These are phyloP conservation scores for Sphaeridia pumilis DNA, from an alignment of 2,888 invertebrate species.

Conservation along the genomic window DNA sequence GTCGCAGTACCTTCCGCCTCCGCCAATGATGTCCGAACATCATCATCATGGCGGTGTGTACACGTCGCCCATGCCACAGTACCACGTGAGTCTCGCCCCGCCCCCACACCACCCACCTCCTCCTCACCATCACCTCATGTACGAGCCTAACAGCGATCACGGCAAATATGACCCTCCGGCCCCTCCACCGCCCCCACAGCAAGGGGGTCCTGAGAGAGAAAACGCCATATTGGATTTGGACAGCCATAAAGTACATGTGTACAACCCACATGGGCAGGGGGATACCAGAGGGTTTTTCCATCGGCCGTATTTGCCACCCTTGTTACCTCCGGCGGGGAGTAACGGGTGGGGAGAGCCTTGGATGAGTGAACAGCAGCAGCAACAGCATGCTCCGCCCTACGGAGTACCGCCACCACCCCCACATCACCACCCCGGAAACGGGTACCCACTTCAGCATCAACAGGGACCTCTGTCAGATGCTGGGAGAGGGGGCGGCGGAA, in stretches of 20 bases:
- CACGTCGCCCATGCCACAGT: conserved; percentile 8
- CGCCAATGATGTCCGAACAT: conserved; percentile 40
- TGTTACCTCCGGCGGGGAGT: conserved; percentile 22
- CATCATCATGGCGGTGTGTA: conserved; percentile 42
- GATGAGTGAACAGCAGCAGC: conserved; percentile 9
- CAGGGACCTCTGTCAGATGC: too few relatives aligned
- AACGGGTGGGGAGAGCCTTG: conserved; percentile 24
- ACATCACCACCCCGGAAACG: too few relatives aligned
- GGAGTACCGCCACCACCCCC: background rate
- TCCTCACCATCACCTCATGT: conserved; percentile 12
- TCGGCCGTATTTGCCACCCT: conserved; percentile 30
- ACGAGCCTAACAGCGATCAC: background rate
- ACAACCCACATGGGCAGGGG: conserved; percentile 41
- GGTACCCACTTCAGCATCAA: too few relatives aligned
- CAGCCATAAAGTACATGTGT: conserved; percentile 71
- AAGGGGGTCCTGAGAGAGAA: conserved; percentile 40
- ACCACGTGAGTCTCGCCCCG: background rate
- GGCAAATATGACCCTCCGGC: conserved; percentile 30
- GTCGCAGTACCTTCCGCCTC: conserved; percentile 41
- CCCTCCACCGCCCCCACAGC: conserved; percentile 37
- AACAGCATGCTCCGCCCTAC: background rate
- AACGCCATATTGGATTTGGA: conserved; percentile 75
- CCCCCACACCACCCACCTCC: conserved; percentile 21
- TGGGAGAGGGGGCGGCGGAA: too few relatives aligned
- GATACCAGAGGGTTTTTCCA: conserved; percentile 26